Conservation (phyloP, 2,888 invertebrate genomes). For the Metopia argyrocephala region DNA sequence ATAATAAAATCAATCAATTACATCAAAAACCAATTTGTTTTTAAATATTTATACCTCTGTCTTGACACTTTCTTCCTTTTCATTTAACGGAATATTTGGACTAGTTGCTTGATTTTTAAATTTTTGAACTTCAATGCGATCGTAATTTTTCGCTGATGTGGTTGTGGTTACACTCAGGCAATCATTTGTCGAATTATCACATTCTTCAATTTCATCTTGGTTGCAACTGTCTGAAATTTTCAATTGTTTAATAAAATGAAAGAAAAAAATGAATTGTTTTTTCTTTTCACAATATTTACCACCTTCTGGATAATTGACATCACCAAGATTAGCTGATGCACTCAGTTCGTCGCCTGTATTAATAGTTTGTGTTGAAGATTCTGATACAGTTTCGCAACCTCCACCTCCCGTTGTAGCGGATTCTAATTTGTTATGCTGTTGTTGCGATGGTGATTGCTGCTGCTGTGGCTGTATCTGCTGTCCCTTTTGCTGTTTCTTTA, state of each 20-base stretch:
- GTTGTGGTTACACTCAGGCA: constrained; percentile 74
- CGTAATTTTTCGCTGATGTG: constrained; percentile 75
- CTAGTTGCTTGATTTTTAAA: constrained; percentile 79
- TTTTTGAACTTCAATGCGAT: constrained; percentile 77
- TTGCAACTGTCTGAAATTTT: constrained; percentile 55
- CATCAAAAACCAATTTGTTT: not conserved
- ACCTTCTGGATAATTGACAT: constrained; percentile 47
- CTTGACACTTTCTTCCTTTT: constrained; percentile 68
- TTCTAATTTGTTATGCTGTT: constrained; percentile 54
- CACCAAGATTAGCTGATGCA: constrained; percentile 43
- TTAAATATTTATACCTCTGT: constrained; percentile 49
- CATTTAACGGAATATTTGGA: constrained; percentile 76
- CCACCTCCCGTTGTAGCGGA: constrained; percentile 18
- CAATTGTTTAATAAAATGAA: not conserved
- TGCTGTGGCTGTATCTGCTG: constrained; percentile 60
- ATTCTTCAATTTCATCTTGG: constrained; percentile 69
- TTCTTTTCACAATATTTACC: constrained; percentile 18
- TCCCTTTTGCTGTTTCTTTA: constrained; percentile 63
- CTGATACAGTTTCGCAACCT: constrained; percentile 68
- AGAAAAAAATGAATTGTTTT: too few species aligned
- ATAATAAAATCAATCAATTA: not conserved
- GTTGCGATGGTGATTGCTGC: constrained; percentile 48
- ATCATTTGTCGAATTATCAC: constrained; percentile 73
- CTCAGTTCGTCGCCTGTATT: constrained; percentile 59
- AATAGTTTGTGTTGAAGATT: constrained; percentile 71